These are phyloP conservation scores for Boloria euphrosyne DNA, from an alignment of 2,888 invertebrate species.

Conservation along the genomic window DNA sequence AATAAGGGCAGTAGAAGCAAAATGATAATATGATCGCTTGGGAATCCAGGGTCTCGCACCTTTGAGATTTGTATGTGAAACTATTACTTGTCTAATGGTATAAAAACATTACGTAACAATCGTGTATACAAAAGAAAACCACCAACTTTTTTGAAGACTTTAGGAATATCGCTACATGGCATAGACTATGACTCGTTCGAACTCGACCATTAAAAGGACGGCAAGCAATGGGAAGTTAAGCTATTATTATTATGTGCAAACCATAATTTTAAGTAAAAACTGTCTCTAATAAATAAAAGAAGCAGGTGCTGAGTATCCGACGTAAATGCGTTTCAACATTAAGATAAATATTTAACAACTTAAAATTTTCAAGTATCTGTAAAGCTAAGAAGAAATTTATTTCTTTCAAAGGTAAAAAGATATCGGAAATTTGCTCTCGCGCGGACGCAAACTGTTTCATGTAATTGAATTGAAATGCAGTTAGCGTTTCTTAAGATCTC, in stretches of 20 bases:
- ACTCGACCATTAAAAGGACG: too few species aligned
- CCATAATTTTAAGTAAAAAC: not conserved
- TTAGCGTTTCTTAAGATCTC: not conserved
- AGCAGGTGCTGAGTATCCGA: slow-evolving; percentile 25
- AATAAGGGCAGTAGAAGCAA: too few species aligned
- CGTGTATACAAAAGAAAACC: too few species aligned
- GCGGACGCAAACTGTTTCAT: slow-evolving; percentile 2
- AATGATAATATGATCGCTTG: too few species aligned
- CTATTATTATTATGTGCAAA: not conserved
- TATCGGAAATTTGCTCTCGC: slow-evolving; percentile 1
- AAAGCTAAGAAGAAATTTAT: slow-evolving; percentile 10
- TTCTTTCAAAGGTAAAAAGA: slow-evolving; percentile 4
- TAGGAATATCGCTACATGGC: too few species aligned
- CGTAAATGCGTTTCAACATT: slow-evolving; percentile 27
- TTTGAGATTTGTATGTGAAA: too few species aligned
- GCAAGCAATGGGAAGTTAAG: too few species aligned
- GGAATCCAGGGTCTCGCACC: too few species aligned
- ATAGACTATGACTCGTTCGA: too few species aligned
- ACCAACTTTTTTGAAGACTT: too few species aligned
- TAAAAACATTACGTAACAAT: too few species aligned
- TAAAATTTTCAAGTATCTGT: slow-evolving; percentile 27
- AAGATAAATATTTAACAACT: slow-evolving; percentile 31
- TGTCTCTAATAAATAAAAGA: slow-evolving; percentile 2
- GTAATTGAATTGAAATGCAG: slow-evolving; percentile 4
- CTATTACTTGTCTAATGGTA: too few species aligned